phyloP scores from a whole-genome alignment of 2,113 vertebrate genomes.

The Malurus melanocephalus region DNA sequence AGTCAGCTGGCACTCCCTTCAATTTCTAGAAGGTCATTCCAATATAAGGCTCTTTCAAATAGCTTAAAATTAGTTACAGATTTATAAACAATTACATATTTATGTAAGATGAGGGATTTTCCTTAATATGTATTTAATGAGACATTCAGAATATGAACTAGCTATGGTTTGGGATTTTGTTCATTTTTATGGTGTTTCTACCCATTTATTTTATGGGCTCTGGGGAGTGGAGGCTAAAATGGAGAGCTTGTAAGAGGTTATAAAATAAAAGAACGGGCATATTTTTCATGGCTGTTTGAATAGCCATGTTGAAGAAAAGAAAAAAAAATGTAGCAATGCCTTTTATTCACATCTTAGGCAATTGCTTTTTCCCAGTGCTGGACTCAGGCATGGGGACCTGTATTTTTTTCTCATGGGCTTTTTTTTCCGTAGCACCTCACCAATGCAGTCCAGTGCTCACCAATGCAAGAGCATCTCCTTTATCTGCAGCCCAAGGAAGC shows the following conservation, averaged over 20 bases:
- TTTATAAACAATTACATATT: not conserved
- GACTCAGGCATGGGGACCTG: not conserved
- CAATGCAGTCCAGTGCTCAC: not conserved
- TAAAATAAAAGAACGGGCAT: not conserved
- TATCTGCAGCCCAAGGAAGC: rapidly evolving
- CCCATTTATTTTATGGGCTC: conserved; percentile 27
- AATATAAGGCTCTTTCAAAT: not conserved
- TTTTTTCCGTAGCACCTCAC: not conserved
- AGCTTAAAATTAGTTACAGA: conserved; percentile 8
- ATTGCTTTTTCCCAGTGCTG: not conserved
- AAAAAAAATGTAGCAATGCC: not conserved
- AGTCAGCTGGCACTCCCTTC: not conserved
- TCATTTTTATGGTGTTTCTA: conserved; percentile 3
- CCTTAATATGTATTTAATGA: not conserved
- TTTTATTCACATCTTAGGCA: not conserved
- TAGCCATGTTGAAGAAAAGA: not conserved
- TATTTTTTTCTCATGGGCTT: not conserved
- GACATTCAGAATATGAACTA: not conserved
- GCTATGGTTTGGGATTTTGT: not conserved
- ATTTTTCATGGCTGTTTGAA: not conserved
- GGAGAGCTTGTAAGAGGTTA: not conserved
- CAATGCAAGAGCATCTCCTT: not conserved
- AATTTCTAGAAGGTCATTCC: not conserved
- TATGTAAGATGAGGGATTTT: not conserved
- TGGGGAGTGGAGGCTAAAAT: not conserved